These are phyloP conservation scores for Dermatemys mawii DNA, from an alignment of 2,113 vertebrate genomes.

Conservation along the genomic window DNA sequence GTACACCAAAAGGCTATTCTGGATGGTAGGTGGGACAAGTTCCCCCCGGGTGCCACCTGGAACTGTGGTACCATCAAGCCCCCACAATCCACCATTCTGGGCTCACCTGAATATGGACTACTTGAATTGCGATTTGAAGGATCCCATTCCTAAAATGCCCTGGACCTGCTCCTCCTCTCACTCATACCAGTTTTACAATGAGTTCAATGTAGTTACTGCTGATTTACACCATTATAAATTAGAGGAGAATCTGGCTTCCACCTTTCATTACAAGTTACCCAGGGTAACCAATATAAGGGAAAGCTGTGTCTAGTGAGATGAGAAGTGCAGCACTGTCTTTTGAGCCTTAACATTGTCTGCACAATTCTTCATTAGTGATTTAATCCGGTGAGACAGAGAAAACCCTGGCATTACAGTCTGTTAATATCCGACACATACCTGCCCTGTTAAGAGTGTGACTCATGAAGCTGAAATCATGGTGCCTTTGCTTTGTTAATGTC, in stretches of 20 bases:
- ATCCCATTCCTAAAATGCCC: not conserved
- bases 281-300: not conserved
- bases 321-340: not conserved
- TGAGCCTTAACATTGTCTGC: not conserved
- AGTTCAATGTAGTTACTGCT: not conserved
- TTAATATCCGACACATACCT: constrained; percentile 32
- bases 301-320: not conserved
- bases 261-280: not conserved
- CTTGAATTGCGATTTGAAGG: not conserved
- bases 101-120: not conserved
- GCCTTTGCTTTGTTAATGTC: constrained; percentile 56
- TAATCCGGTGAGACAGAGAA: not conserved
- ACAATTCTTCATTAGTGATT: constrained; percentile 2
- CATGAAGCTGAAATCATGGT: constrained; percentile 51
- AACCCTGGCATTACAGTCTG: not conserved
- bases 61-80: no score
- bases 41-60: no score
- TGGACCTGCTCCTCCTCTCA: not conserved
- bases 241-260: not conserved
- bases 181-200: not conserved
- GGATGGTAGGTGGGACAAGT: not conserved
- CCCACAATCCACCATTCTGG: no score
- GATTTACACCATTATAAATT: not conserved
- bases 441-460: constrained; percentile 52
- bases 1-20: not conserved